Base-by-base conservation (phyloP, 2,888 invertebrate genomes). In the Hirtodrosophila confusa region DNA sequence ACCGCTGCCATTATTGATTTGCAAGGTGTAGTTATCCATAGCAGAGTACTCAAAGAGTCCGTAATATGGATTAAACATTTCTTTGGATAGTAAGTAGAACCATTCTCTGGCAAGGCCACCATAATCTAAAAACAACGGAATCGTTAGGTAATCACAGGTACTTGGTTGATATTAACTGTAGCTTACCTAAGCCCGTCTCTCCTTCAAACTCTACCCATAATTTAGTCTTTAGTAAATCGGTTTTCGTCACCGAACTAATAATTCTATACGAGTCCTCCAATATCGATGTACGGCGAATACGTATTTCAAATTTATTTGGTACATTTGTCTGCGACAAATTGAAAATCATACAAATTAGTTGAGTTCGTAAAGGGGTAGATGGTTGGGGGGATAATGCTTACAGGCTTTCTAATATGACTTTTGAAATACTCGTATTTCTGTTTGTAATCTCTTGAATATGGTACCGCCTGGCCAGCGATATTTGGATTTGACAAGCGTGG, bases 31-130 rank as follows among this genome's bases (percentile, higher is more conserved):
- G 93, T 99, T 99, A 92, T 99, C 99, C 99, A 98, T 98, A 4
- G 99, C 99, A 1, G 99, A 99, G 93, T 99, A 99, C 92, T 99
- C 99, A 93, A 99, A 99, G 55, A 99, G 94, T 0, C 99, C 99
- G 92, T 99, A 99, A 92, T 99, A 99, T 0, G 99, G 99, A 93
- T 99, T 99, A 93, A 99, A 99, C 98, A 99, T 99, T 93, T 99
- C 99, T 92, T 98, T 98, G 1, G 99, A 99, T 9, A 99, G 93
- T 27, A 99, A 94, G 93, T 98, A 99, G 93, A 99, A 99, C 98
- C 99, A 99, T 92, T 99, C 99, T 67, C 99, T 94, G 0, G 98
- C 97, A 53, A 99, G 93, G 11, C 99, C 99, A 57, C 99, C 99
- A 92, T 99, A 99, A 92, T 99, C 99, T 92, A 36, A 39, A 10